These are phyloP conservation scores for Bombus vancouverensis DNA, from an alignment of 1,140 invertebrate genomes.

Conservation along the genomic window DNA sequence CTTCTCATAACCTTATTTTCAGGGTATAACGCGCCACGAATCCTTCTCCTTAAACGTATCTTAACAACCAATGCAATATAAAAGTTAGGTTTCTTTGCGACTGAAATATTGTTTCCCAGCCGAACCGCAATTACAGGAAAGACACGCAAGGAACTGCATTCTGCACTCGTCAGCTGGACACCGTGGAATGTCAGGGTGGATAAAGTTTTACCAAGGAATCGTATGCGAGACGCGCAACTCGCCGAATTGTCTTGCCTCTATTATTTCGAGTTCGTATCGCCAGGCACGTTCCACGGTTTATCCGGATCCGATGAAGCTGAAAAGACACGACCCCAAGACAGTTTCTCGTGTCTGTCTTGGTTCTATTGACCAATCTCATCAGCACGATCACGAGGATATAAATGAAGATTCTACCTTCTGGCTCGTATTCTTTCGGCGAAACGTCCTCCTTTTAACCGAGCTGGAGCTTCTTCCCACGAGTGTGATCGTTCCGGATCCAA, in stretches of 20 bases:
- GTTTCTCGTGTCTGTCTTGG: constrained; percentile 10
- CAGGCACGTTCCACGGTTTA: constrained; percentile 56
- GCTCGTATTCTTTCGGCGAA: constrained; percentile 45
- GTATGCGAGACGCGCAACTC: background rate
- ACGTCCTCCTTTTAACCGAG: background rate
- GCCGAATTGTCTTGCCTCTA: constrained; percentile 15
- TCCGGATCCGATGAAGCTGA: constrained; percentile 55
- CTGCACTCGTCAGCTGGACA: background rate
- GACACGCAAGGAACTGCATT: background rate
- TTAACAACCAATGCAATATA: no score
- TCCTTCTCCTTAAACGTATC: no score
- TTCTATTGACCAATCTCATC: constrained; percentile 63
- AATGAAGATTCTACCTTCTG: constrained; percentile 47
- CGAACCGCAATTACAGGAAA: background rate
- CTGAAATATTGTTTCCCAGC: background rate
- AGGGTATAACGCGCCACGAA: no score
- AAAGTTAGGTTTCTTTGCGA: no score
- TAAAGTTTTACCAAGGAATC: background rate
- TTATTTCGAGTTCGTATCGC: constrained; percentile 50
- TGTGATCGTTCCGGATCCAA: background rate
- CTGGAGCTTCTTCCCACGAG: background rate
- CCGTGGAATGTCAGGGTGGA: background rate
- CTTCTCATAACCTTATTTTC: no score
- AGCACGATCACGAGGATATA: constrained; percentile 42
- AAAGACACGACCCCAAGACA: constrained; percentile 44